These are phyloP conservation scores for Lanius collurio DNA, from an alignment of 2,113 vertebrate genomes.

Conservation along the genomic window DNA sequence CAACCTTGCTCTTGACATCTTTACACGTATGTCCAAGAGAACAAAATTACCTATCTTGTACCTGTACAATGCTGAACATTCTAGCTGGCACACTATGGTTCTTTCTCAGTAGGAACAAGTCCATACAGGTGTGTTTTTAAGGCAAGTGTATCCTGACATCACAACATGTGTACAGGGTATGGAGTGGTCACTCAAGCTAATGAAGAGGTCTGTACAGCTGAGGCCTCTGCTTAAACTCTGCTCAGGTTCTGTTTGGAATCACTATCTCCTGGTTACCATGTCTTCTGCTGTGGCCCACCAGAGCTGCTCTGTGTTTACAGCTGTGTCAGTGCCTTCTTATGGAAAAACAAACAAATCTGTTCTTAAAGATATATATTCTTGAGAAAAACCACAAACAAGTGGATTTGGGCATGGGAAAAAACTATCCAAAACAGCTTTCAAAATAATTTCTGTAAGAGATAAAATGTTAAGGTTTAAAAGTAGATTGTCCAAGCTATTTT, in stretches of 20 bases:
- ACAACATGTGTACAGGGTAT: rapidly evolving
- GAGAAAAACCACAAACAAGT: neutral
- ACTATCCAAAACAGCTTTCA: neutral
- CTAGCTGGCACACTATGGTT: rapidly evolving
- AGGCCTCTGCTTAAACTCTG: neutral
- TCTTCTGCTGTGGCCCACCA: neutral
- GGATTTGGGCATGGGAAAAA: neutral
- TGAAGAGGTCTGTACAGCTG: neutral
- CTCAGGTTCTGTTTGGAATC: neutral
- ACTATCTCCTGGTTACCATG: rapidly evolving
- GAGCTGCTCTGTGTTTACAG: neutral
- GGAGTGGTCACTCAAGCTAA: neutral
- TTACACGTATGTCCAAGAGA: neutral
- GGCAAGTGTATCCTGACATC: rapidly evolving
- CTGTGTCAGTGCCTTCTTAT: neutral
- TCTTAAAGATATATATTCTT: neutral
- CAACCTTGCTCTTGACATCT: neutral
- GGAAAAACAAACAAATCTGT: neutral
- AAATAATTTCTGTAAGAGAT: neutral
- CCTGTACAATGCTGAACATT: neutral
- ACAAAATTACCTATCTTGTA: neutral
- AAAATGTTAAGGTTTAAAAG: neutral
- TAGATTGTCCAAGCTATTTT: neutral
- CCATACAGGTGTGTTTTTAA: neutral
- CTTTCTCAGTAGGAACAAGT: neutral